Conservation (phyloP, 2,113 vertebrate species). For the Oncorhynchus masou region DNA sequence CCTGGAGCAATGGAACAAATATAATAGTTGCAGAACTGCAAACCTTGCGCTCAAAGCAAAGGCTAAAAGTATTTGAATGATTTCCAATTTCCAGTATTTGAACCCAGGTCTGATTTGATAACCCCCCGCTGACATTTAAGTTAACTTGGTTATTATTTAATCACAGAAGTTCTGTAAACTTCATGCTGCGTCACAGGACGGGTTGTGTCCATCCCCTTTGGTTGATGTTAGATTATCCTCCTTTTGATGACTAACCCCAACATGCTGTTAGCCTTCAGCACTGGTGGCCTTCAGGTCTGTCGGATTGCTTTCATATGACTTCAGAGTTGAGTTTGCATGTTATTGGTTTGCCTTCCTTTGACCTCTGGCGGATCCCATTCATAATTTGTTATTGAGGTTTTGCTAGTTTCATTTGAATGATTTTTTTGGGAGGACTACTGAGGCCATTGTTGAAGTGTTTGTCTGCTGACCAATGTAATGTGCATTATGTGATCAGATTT, state of each 20-base stretch:
- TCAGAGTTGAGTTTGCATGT: slow-evolving; percentile 65
- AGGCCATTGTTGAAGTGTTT: background rate
- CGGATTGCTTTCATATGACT: background rate
- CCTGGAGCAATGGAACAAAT: too few relatives aligned
- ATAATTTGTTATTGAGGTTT: background rate
- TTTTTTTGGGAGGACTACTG: too few relatives aligned
- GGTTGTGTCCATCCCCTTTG: slow-evolving; percentile 53
- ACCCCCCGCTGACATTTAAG: slow-evolving; percentile 44
- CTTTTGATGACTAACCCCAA: slow-evolving; percentile 12
- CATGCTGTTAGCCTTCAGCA: background rate
- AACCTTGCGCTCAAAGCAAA: too few relatives aligned
- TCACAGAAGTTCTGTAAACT: slow-evolving; percentile 75
- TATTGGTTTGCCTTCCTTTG: slow-evolving; percentile 15
- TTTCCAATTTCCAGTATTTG: too few relatives aligned
- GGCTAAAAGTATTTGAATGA: too few relatives aligned
- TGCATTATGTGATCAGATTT: too few relatives aligned
- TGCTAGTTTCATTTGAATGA: background rate
- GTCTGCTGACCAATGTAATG: background rate
- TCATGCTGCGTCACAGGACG: slow-evolving; percentile 35
- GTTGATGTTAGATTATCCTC: slow-evolving; percentile 32
- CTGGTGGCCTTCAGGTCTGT: background rate
- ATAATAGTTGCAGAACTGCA: too few relatives aligned
- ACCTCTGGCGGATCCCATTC: slow-evolving; percentile 46
- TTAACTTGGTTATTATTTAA: slow-evolving; percentile 72
- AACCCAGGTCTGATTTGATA: too few relatives aligned